Base-by-base conservation (phyloP, 2,888 invertebrate species). In the Oscheius sp. region DNA sequence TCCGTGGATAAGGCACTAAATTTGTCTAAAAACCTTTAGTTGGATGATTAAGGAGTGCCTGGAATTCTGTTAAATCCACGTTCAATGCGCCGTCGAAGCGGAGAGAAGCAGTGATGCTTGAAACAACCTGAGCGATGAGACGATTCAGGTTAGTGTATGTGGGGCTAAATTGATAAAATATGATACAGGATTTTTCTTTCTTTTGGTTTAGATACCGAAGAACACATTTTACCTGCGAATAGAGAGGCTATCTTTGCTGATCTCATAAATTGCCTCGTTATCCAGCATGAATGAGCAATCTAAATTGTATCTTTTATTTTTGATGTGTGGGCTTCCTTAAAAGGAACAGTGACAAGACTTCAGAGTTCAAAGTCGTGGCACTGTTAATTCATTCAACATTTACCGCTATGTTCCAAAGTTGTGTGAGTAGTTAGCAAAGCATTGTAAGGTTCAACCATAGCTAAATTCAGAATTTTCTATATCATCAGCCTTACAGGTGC, bases 361-460 rank as follows among this genome's bases (percentile, higher is more conserved):
- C n/a, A n/a, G n/a, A n/a, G n/a, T n/a, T n/a, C n/a, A n/a, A n/a
- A n/a, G n/a, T n/a, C n/a, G n/a, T n/a, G n/a, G n/a, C n/a, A n/a
- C n/a, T n/a, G n/a, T n/a, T n/a, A n/a, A n/a, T n/a, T n/a, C n/a
- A n/a, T n/a, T n/a, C n/a, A n/a, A n/a, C n/a, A n/a, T n/a, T n/a
- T n/a, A n/a, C n/a, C n/a, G n/a, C n/a, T n/a, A n/a, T n/a, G n/a
- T n/a, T n/a, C 94, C 71, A 89, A 78, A 68, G 95, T 95, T 65
- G 95, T 95, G 89, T 95, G 95, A 71, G 95, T 95, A 86, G 94
- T 95, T 85, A 95, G 82, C 67, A 96, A 94, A 0, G 95, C 94
- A 89, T 95, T 96, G 91, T 95, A 95, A 0, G 95, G 95, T 86
- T 95, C 95, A 38, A 95, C 94, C 17, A 95, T 94, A 0, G 94